Conservation (phyloP, 2,113 vertebrate species). For the Talpa occidentalis region DNA sequence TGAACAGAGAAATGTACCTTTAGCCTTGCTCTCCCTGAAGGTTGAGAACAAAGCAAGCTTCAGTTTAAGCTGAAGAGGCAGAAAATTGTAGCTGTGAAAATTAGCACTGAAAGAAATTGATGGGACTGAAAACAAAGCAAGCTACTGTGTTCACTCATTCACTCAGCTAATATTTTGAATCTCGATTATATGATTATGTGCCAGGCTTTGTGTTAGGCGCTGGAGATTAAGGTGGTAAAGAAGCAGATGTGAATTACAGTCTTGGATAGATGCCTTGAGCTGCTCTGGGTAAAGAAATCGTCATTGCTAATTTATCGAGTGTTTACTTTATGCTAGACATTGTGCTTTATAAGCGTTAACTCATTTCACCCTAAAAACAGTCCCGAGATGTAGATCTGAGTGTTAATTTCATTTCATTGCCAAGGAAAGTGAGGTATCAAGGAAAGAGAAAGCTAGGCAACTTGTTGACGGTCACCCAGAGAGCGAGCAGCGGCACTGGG, state of each 20-base stretch:
- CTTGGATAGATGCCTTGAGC: not conserved
- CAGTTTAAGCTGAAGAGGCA: not conserved
- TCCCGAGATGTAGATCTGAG: not conserved
- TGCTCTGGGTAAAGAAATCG: not conserved
- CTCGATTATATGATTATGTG: not conserved
- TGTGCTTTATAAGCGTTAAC: not conserved
- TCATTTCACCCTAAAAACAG: not conserved
- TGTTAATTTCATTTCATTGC: constrained; percentile 39
- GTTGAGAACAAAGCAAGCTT: constrained; percentile 7
- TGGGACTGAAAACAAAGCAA: constrained; percentile 17
- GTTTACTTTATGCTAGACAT: not conserved
- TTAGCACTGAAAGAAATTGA: not conserved
- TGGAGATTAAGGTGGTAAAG: not conserved
- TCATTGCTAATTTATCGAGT: not conserved
- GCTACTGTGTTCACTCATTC: not conserved
- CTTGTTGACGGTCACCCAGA: not conserved
- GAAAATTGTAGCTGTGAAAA: constrained; percentile 20
- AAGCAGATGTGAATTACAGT: not conserved
- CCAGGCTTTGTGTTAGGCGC: not conserved
- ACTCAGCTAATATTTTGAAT: not conserved
- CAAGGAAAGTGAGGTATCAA: not conserved
- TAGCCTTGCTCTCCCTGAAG: not conserved
- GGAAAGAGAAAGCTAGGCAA: not conserved
- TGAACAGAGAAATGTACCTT: constrained; percentile 39
- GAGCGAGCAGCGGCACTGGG: not conserved